These are phyloP conservation scores for Palloptera scutellata DNA, from an alignment of 2,888 invertebrate species.

Conservation along the genomic window DNA sequence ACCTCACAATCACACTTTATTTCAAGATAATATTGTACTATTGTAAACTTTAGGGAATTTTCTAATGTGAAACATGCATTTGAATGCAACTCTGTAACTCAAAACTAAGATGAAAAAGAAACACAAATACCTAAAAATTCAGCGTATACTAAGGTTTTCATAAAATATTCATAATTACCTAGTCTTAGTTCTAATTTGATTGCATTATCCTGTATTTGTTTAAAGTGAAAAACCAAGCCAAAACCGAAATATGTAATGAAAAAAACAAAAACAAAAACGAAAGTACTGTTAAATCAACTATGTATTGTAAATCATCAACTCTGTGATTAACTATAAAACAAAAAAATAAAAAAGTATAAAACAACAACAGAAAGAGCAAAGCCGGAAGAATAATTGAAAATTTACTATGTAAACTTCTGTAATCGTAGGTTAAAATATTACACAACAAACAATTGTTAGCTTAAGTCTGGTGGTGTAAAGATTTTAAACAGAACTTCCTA, in stretches of 20 bases:
- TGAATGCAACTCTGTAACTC: not conserved
- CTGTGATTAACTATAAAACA: slow-evolving; percentile 58
- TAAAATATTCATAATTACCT: slow-evolving; percentile 32
- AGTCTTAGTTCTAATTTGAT: not conserved
- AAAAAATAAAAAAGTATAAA: too few species aligned
- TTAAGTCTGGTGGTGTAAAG: too few species aligned
- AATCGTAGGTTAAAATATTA: too few species aligned
- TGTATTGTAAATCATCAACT: slow-evolving; percentile 54
- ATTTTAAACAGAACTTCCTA: too few species aligned
- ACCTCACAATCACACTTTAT: not conserved
- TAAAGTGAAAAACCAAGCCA: not conserved
- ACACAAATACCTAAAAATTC: slow-evolving; percentile 34
- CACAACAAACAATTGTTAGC: too few species aligned
- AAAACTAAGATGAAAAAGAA: slow-evolving; percentile 24
- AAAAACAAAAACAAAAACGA: too few species aligned
- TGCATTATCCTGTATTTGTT: slow-evolving; percentile 12
- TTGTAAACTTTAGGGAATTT: slow-evolving; percentile 48
- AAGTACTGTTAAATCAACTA: slow-evolving; percentile 44
- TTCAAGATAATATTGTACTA: too few species aligned
- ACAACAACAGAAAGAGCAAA: too few species aligned
- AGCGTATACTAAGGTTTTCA: slow-evolving; percentile 57
- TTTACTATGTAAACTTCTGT: too few species aligned
- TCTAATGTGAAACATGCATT: slow-evolving; percentile 31
- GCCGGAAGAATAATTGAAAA: too few species aligned
- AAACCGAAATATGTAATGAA: not conserved